Percentiles rank a stretch among this genome's conserved stretches.
These are phyloP conservation scores for Eulacestoma nigropectus DNA, from an alignment of 2,113 vertebrate genomes.

Conservation along the genomic window DNA sequence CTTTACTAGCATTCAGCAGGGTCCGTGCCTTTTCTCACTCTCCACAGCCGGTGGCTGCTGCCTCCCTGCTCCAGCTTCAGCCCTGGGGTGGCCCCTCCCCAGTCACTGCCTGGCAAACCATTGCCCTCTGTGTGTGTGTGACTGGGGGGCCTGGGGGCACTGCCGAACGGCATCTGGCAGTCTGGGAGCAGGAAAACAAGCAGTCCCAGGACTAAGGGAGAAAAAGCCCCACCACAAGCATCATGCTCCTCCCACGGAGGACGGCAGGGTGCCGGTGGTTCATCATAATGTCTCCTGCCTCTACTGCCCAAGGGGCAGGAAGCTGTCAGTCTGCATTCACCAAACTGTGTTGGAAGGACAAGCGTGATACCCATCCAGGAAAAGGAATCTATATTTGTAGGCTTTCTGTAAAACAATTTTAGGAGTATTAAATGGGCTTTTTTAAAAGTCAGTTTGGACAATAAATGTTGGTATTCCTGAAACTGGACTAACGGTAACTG, in stretches of 20 bases:
- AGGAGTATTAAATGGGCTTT: not conserved
- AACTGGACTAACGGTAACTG: not conserved
- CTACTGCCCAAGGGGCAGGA: not conserved
- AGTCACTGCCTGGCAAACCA: not conserved
- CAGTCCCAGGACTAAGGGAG: not conserved
- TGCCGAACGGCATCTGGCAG: not conserved
- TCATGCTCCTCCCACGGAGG: not conserved
- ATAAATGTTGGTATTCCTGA: not conserved
- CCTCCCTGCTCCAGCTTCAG: not conserved
- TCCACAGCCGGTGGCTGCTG: too few species aligned
- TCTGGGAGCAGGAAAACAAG: not conserved
- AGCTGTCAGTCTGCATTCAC: not conserved
- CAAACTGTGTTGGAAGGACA: fast-evolving
- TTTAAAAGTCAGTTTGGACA: not conserved
- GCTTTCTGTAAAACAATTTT: not conserved
- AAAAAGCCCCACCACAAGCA: fast-evolving
- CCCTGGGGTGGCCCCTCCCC: not conserved
- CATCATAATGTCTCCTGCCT: not conserved
- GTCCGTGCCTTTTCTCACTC: too few species aligned
- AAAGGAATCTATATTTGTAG: not conserved
- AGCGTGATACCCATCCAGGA: not conserved
- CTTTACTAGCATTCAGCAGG: too few species aligned
- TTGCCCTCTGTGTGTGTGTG: not conserved
- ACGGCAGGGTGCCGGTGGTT: not conserved
- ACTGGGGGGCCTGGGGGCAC: too few species aligned